These are phyloP conservation scores for Apotomis betuletana DNA, from an alignment of 2,888 invertebrate species.

Conservation along the genomic window DNA sequence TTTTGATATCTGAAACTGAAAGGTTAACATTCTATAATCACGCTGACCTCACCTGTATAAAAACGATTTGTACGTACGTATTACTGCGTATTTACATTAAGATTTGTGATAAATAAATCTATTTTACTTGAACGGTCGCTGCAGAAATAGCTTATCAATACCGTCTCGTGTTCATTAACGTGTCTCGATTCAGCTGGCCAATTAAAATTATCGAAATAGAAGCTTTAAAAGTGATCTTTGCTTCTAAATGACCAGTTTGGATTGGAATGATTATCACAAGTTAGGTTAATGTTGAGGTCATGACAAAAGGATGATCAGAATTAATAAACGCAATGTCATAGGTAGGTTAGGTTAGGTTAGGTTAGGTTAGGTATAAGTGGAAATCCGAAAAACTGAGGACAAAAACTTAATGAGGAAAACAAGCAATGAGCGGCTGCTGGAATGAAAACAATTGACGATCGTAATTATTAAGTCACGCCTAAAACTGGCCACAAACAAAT, in stretches of 20 bases:
- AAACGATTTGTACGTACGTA: neutral
- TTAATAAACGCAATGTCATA: neutral
- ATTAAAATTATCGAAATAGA: slow-evolving; percentile 32
- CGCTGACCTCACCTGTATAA: neutral
- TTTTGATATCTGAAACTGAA: no score
- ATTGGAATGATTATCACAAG: slow-evolving; percentile 2
- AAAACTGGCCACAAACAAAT: slow-evolving; percentile 6
- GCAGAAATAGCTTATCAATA: slow-evolving; percentile 19
- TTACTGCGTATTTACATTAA: slow-evolving; percentile 25
- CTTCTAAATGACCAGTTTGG: slow-evolving; percentile 22
- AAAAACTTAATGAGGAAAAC: neutral
- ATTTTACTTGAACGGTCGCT: slow-evolving; percentile 11
- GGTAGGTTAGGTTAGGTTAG: no score
- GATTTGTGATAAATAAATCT: slow-evolving; percentile 5
- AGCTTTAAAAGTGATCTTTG: slow-evolving; percentile 25
- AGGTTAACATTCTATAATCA: neutral
- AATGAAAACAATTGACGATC: neutral
- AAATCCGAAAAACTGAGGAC: no score
- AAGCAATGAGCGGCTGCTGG: neutral
- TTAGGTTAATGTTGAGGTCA: slow-evolving; percentile 24
- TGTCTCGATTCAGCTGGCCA: slow-evolving; percentile 27
- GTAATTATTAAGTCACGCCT: neutral
- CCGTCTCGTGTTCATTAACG: slow-evolving; percentile 20
- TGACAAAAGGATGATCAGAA: slow-evolving; percentile 8
- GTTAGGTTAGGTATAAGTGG: neutral